Evolutionary conservation across 2,888 invertebrate species (phyloP), one percentile per base, ranked within the genome.

Genomic region (Drosophila dives): DNA sequence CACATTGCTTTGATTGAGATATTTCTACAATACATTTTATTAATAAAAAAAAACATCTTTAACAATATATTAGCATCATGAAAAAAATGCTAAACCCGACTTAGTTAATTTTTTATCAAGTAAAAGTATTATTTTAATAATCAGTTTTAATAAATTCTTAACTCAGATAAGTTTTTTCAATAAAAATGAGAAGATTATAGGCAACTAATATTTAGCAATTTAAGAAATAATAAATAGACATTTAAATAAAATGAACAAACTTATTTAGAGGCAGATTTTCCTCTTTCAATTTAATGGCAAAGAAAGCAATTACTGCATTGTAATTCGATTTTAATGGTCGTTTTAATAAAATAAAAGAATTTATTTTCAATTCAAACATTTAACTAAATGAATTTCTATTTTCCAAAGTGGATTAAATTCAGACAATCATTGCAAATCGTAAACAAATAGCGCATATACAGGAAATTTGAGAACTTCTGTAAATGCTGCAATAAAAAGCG

Each of bases 1-100:
- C 69, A 33, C 55, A 49, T 64, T 77, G 66, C 74, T 82, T 82
- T 77, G 81, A 86, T 77, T 77, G 81, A 64, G 68, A 63, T 65
- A 60, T 17, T 42, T 17, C 17, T 54, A 32, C 58, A 29, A 6
- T 45, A 38, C 8, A 26, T 12, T 33, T 29, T 32, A 50, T 5
- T n/a, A n/a, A 15, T n/a, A 48, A 26, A 3, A 8, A 34, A 50
- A 23, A 40, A 15, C 7, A 4, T 10, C 12, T 12, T 5, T 0
- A 1, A 20, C 12, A 20, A 42, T 12, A 26, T 7, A 11, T 50
- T 20, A 29, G 10, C 15, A 11, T 11, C 36, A 38, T 29, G 15
- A 7, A 15, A 1, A 15, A 29, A 12, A 55, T 12, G 11, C 3
- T 11, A 12, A 8, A 26, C 15, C 45, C 7, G 7, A 23, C 45